Base-by-base conservation (phyloP, 2,888 invertebrate species). In the Ernsta delagoae region DNA sequence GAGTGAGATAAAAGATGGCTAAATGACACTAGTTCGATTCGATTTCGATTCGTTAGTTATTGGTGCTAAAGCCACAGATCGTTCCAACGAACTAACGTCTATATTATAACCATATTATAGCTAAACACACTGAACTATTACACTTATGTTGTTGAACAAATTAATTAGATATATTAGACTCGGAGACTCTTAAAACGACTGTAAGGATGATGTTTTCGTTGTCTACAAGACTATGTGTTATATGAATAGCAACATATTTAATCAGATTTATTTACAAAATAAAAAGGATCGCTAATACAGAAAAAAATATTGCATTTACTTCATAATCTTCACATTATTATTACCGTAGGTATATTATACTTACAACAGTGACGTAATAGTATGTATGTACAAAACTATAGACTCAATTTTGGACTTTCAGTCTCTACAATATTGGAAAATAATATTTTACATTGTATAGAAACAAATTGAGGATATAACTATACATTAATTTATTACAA, bases 341-440 rank as follows among this genome's bases (percentile, higher is more conserved):
- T 88, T 90, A 90, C 82, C 86, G 79, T 73, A 75, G 68, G 65
- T 89, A 86, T 89, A 86, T 90, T 90, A 41, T 41, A 41, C 84
- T 92, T 92, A 91, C 90, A 92, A 92, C 90, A 88, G 89, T 87
- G 90, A 89, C 81, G 79, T 89, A 88, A 39, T 39, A 39, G 36
- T 39, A 41, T 74, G 71, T 83, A 82, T 93, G 86, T 93, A 93
- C 92, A 93, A 92, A 91, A 92, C 88, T 91, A 91, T 91, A 92
- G 90, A 92, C 90, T 92, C 91, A 89, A 91, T 89, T 90, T 89
- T 89, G 90, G 92, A 92, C 92, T 92, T 92, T 92, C 92, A 92
- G 92, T 92, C 92, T 92, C 91, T 91, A 92, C 86, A 86, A 85
- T 89, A 84, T 86, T 81, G 83, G 79, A 84, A 84, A 79, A 86